Base-by-base conservation (phyloP, 2,113 vertebrate genomes). In the Lathamus discolor region DNA sequence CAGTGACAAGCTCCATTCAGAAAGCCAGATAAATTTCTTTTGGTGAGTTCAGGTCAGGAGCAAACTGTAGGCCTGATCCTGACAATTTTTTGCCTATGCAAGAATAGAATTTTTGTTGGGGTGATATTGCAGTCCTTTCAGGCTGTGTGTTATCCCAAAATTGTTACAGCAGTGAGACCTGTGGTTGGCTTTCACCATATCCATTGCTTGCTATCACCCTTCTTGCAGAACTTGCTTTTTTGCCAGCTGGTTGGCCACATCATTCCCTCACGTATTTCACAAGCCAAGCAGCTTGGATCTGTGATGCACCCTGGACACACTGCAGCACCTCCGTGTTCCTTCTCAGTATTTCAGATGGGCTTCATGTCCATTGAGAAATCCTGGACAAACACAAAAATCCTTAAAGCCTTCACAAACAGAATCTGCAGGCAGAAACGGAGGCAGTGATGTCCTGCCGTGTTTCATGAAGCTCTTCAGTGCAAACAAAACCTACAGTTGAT, bases 191-290 rank as follows among this genome's bases (percentile, higher is more conserved):
- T 72, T 86, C 75, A 41, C 39, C 67, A 80, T 44, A 52, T 17
- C 33, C 31, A 5, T 23, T 62, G 35, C 29, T 54, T 68, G 39
- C 43, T 83, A 25, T 49, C 76, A 57, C 5, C 29, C 33, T 52
- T 63, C 80, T 64, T 52, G 70, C 54, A 78, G 25, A 81, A 86
- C 13, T 81, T 61, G 6, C 0, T 17, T 48, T 88, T 72, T 85
- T 51, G 1, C 37, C 35, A 18, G 2, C 43, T 75, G n/a, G 17
- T 68, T 0, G 0, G 59, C 37, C 49, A 31, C 68, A 15, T 55
- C 16, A 4, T 93, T 64, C 44, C 20, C 41, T 84, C 66, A 49
- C 29, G 15, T 51, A 5, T 29, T 46, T 59, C 44, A 63, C 7
- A 3, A 89, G 44, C 14, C 49, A 48, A 57, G 72, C 11, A 86